Percentiles rank a stretch among this genome's conserved stretches.
These are phyloP conservation scores for Erithacus rubecula DNA, from an alignment of 2,797 vertebrate genomes.

Conservation along the genomic window DNA sequence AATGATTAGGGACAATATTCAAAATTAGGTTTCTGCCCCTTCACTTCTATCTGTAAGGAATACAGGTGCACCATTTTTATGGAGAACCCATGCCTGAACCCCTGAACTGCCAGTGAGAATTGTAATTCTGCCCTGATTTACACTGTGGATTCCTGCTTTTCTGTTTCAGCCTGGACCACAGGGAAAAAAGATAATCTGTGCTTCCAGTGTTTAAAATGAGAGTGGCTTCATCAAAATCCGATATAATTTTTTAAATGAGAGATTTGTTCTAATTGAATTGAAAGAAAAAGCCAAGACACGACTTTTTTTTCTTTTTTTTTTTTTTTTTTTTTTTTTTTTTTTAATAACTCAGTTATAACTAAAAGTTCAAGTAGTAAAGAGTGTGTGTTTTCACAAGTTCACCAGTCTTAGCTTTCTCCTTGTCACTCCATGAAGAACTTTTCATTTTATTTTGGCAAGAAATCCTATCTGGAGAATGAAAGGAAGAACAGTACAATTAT, in stretches of 20 bases:
- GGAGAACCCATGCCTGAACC: neutral
- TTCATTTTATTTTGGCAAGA: neutral
- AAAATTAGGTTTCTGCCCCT: neutral
- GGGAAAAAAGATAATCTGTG: neutral
- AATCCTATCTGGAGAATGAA: neutral
- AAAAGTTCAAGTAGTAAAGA: neutral
- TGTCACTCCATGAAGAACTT: neutral
- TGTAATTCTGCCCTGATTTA: neutral
- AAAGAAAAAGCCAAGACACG: neutral
- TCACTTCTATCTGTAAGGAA: neutral
- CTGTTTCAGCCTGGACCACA: neutral
- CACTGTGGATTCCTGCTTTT: neutral
- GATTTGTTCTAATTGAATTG: neutral
- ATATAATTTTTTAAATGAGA: neutral
- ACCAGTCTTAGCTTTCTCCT: neutral
- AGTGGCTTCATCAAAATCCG: neutral
- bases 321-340: neutral
- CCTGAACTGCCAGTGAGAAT: neutral
- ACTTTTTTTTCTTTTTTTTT: neutral
- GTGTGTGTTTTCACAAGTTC: neutral
- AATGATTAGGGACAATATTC: neutral
- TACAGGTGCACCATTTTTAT: accelerated
- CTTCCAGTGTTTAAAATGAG: neutral
- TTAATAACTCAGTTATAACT: neutral
- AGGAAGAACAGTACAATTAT: neutral